These are phyloP conservation scores for Oxyscelio sp. DNA, from an alignment of 2,888 invertebrate species.

Conservation along the genomic window DNA sequence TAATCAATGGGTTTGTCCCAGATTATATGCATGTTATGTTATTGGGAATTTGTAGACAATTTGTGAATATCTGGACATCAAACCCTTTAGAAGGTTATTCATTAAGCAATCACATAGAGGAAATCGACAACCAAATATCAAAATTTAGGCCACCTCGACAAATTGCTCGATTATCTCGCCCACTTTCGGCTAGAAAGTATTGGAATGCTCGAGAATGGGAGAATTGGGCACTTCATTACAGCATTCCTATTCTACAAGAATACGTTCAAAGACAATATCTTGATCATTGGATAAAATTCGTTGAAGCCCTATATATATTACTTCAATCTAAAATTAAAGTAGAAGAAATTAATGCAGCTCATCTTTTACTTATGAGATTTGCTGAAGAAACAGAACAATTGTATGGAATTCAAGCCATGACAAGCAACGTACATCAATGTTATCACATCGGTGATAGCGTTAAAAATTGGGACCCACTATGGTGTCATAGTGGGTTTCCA, in stretches of 20 bases:
- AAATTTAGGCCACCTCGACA: constrained; percentile 24
- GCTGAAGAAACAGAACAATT: constrained; percentile 20
- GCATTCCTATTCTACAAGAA: constrained; percentile 18
- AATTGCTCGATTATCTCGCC: constrained; percentile 33
- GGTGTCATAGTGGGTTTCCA: constrained; percentile 5
- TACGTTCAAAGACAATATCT: neutral
- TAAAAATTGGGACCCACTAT: constrained; percentile 17
- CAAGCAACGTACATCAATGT: constrained; percentile 10
- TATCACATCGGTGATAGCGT: constrained; percentile 19
- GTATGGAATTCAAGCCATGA: constrained; percentile 16
- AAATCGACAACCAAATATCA: constrained; percentile 20
- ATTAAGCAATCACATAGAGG: neutral
- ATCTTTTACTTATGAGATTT: constrained; percentile 19
- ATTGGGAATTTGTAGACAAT: constrained; percentile 62
- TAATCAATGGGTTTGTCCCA: constrained; percentile 60
- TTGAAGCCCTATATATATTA: constrained; percentile 7
- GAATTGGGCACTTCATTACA: constrained; percentile 21
- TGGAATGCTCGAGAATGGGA: constrained; percentile 51
- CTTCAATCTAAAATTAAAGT: constrained; percentile 2
- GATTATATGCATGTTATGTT: constrained; percentile 74
- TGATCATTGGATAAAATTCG: constrained; percentile 4
- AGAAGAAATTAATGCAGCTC: constrained; percentile 29
- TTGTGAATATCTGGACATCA: constrained; percentile 66
- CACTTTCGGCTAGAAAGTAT: constrained; percentile 12
- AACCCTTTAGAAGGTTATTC: neutral